A percentile compares a stretch with the other conserved stretches of the same genome.
phyloP scores from a whole-genome alignment of 1,140 invertebrate genomes.

The fruit fly (Drosophila melanogaster) region Release_6_plus_ISO1_MT NT_037436.4:17258001-17258500 shows the following conservation, averaged over 20 bases:
- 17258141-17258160: neutral
- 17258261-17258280: neutral
- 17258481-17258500: constrained; percentile 31
- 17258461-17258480: constrained; percentile 20
- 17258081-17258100: neutral
- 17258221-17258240: no score
- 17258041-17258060: constrained; percentile 53
- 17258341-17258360: no score
- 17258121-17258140: neutral
- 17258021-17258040: constrained; percentile 46
- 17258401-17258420: neutral
- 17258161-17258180: neutral
- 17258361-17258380: neutral
- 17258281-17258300: no score
- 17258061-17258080: constrained; percentile 14
- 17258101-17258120: constrained; percentile 15
- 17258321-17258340: neutral
- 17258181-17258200: neutral
- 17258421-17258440: neutral
- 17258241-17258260: no score
- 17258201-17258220: neutral
- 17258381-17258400: neutral
- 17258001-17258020: constrained; percentile 58
- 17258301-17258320: neutral
- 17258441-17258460: neutral